Base-by-base conservation (phyloP, 2,888 invertebrate genomes). In the Meiosimyza platycephala region DNA sequence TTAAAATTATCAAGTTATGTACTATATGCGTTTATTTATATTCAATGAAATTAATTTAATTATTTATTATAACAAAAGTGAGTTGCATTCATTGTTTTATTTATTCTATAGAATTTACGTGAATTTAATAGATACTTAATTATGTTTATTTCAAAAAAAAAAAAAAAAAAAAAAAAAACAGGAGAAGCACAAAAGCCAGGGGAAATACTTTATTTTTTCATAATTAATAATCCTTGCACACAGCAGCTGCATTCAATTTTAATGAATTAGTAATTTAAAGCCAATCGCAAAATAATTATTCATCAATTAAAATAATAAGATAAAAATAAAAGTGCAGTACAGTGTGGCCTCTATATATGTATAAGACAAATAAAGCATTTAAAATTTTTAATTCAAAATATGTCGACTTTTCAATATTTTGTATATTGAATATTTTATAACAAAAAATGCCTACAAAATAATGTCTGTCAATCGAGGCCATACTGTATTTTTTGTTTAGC, bases 171-270 rank as follows among this genome's bases (percentile, higher is more conserved):
- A 57, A 28, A 57, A 11, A 3, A n/a, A 2, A 6, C 57, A 57
- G 57, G 18, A 18, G 57, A 16, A 13, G 33, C 60, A 62, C 47
- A 62, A 62, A 40, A 62, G 60, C 60, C 6, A 33, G 40, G 60
- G 60, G 11, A 40, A 57, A 62, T 40, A 15, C 16, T 15, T 62
- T 62, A 11, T 33, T 33, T n/a, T 62, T 62, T 62, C 15, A 63
- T 63, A 22, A 50, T 28, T 28, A 64, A 70, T 70, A 83, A 83
- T 82, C 82, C 74, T 83, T 82, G 83, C 83, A 83, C 82, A 82
- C 82, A 83, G 80, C 82, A 82, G 81, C 82, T 71, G 70, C 50
- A 47, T 47, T 12, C 28, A 22, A 18, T 12, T 57, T 57, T 57
- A n/a, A 15, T 18, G 57, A 57, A n/a, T 22, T 18, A 12, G 12